A percentile compares a stretch with the other conserved stretches of the same genome.
Conservation (phyloP, 2,113 vertebrate species). For the Athene noctua region DNA sequence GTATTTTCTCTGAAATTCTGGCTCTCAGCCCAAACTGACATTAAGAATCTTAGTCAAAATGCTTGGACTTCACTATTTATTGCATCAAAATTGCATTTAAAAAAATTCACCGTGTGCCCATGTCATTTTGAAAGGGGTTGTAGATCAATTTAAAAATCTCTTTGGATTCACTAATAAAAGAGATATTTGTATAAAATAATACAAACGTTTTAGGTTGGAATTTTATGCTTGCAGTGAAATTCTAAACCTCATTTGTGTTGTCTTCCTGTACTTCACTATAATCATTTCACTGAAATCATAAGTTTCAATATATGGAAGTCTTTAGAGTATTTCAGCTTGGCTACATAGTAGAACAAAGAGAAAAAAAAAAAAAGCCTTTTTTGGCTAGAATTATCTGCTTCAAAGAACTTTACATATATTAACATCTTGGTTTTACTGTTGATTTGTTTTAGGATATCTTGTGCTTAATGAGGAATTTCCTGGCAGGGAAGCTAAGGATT, state of each 20-base stretch:
- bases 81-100: not conserved
- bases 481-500: not conserved
- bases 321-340: not conserved
- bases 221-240: not conserved
- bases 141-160: not conserved
- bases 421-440: not conserved
- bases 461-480: not conserved
- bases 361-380: not conserved
- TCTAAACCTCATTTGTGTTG: not conserved
- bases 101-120: not conserved
- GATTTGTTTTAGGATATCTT: not conserved
- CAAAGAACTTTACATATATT: not conserved
- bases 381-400: not conserved
- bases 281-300: not conserved
- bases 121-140: not conserved
- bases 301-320: not conserved
- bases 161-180: not conserved
- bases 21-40: not conserved
- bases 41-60: not conserved
- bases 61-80: not conserved
- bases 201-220: not conserved
- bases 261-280: not conserved
- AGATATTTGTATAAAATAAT: not conserved
- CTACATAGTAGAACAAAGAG: not conserved
- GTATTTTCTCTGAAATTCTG: not conserved